Evolutionary conservation across 1,140 invertebrate species (phyloP), one percentile per base, ranked within the genome.

Genomic region (Bathynomus jamesi): DNA sequence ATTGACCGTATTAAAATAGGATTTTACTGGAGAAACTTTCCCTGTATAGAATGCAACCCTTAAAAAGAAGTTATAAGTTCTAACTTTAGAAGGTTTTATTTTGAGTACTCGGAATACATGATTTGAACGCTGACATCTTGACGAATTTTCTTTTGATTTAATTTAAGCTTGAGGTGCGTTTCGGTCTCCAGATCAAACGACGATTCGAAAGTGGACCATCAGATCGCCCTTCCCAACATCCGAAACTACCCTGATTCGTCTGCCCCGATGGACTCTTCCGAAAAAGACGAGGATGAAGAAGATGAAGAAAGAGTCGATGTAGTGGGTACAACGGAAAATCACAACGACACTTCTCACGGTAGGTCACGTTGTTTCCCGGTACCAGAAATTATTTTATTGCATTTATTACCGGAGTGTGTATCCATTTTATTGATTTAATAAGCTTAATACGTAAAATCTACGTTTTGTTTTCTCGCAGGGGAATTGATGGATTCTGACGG

Each of bases 261-360:
- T 28, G 70, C 72, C 11, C 65, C 69, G 25, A 78, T 76, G 72
- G 74, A 73, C n/a, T 74, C 68, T 31, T 68, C 69, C 17, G 71
- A 71, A 25, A 72, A 80, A 64, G 81, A 80, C 68, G 79, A 85
- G 69, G 86, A 87, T 62, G 81, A 89, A 81, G 87, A 91, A 78
- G 92, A 94, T 32, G 92, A 95, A 80, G 90, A 92, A 78, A 87
- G 92, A 28, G 83, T 95, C 76, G 92, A 94, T 81, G 93, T 94
- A 1, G 93, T 94, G 0, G 92, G 92, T 0, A 92, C 92, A 60
- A 25, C 85, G 84, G 21, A 81, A 67, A 69, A 76, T 25, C 78
- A 79, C 65, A 75, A 77, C 10, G 79, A 77, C 60, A 65, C 73
- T 8, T 68, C 72, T 21, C 73, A 72, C 29, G 75, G 71, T 77